phyloP scores from a whole-genome alignment of 2,113 vertebrate species.

The Megaleporinus macrocephalus region DNA sequence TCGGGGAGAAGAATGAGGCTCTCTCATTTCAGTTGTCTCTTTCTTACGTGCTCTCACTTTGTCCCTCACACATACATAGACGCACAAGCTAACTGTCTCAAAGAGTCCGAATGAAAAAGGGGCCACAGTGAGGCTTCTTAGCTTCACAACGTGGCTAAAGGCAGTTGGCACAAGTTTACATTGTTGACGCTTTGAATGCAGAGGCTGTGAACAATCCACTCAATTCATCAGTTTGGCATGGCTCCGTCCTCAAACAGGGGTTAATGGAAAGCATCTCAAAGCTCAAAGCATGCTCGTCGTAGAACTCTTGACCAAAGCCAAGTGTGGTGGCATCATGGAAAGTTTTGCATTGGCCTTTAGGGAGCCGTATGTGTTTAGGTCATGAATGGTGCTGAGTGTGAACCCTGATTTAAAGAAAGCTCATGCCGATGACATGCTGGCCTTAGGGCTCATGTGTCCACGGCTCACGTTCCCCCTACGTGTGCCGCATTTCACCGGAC shows the following conservation, averaged over 20 bases:
- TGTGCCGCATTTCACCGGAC: slow-evolving; percentile 8
- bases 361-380: slow-evolving; percentile 20
- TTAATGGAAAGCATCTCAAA: background rate
- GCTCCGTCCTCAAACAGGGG: background rate
- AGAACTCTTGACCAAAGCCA: background rate
- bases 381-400: slow-evolving; percentile 5
- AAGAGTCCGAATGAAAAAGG: background rate
- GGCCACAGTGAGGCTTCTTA: slow-evolving; percentile 2
- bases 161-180: slow-evolving; percentile 14
- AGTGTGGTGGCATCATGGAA: background rate
- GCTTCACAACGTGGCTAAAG: background rate
- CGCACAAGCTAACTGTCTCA: background rate
- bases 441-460: background rate
- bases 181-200: background rate
- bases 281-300: background rate
- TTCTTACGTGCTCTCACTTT: background rate
- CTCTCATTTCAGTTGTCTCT: slow-evolving; percentile 17
- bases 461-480: slow-evolving; percentile 4
- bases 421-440: background rate
- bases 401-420: slow-evolving; percentile 15
- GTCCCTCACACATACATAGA: background rate
- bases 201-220: background rate
- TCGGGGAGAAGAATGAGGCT: slow-evolving; percentile 18
- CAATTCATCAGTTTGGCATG: slow-evolving; percentile 7
- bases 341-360: background rate